A percentile compares a stretch with the other conserved stretches of the same genome.
Conservation (phyloP, 1,140 invertebrate species). For the Drosophila simulans region DNA sequence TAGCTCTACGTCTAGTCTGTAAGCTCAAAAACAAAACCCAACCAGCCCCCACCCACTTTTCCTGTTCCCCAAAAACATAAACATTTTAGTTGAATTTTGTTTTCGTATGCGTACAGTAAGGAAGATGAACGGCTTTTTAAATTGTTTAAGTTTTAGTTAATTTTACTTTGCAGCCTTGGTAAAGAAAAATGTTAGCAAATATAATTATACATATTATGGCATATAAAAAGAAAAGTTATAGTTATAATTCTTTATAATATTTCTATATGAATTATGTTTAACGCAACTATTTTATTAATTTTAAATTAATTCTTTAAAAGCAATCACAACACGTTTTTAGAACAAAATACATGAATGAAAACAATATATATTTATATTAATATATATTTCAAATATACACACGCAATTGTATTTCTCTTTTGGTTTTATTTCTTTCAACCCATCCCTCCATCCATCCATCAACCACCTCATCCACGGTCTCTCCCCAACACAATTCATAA, state of each 20-base stretch:
- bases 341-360: constrained; percentile 67
- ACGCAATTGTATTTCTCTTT: constrained; percentile 53
- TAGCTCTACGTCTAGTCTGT: constrained; percentile 53
- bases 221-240: constrained; percentile 56
- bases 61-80: constrained; percentile 12
- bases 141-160: constrained; percentile 74
- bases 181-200: constrained; percentile 48
- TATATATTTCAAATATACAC: constrained; percentile 66
- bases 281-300: constrained; percentile 62
- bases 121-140: constrained; percentile 64
- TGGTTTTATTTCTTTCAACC: constrained; percentile 24
- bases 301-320: constrained; percentile 65
- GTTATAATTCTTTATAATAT: constrained; percentile 60
- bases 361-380: constrained; percentile 27
- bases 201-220: constrained; percentile 46
- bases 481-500: constrained; percentile 13
- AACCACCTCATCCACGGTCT: background rate
- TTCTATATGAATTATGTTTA: constrained; percentile 68
- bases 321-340: constrained; percentile 72
- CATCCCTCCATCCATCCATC: background rate
- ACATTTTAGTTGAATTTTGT: constrained; percentile 74
- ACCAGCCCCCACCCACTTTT: background rate
- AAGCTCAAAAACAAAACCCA: constrained; percentile 25
- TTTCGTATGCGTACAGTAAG: constrained; percentile 40
- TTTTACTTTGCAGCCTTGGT: constrained; percentile 54